Percentiles rank a stretch among this genome's conserved stretches.
These are phyloP conservation scores for Rapana venosa DNA, from an alignment of 2,888 invertebrate species.

Conservation along the genomic window DNA sequence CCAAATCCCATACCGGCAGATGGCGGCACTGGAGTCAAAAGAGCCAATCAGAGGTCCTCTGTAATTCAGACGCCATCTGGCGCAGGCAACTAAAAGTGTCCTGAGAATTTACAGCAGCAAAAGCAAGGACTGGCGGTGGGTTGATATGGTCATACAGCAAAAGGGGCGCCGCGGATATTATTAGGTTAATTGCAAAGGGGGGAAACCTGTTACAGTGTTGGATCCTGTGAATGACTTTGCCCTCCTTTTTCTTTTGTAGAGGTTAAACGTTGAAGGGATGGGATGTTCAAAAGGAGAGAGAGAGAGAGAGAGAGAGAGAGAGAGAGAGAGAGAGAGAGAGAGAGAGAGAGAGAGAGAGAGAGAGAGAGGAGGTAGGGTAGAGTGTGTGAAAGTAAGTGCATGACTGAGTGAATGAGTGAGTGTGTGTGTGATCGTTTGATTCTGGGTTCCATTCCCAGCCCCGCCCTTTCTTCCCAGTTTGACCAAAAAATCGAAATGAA, in stretches of 20 bases:
- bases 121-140: neutral
- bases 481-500: no score
- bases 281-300: neutral
- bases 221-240: no score
- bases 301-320: slow-evolving; percentile 21
- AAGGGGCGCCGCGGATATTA: neutral
- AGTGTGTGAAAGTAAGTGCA: no score
- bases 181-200: neutral
- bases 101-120: slow-evolving; percentile 7
- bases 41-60: slow-evolving; percentile 12
- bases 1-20: neutral
- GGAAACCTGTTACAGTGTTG: no score
- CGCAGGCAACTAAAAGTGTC: neutral
- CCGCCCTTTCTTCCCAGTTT: no score
- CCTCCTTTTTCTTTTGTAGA: no score
- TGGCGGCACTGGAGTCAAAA: slow-evolving; percentile 1
- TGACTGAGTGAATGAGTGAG: no score
- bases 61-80: slow-evolving; percentile 25
- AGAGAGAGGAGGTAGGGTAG: slow-evolving; percentile 1
- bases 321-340: slow-evolving; percentile 7
- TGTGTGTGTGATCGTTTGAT: no score
- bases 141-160: slow-evolving; percentile 4
- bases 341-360: slow-evolving; percentile 19
- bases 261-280: no score
- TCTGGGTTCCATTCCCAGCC: no score